Percentiles rank a stretch among this genome's conserved stretches.
Evolutionary conservation across 2,888 invertebrate species (phyloP).

Genomic region (Dorcus hopei): DNA sequence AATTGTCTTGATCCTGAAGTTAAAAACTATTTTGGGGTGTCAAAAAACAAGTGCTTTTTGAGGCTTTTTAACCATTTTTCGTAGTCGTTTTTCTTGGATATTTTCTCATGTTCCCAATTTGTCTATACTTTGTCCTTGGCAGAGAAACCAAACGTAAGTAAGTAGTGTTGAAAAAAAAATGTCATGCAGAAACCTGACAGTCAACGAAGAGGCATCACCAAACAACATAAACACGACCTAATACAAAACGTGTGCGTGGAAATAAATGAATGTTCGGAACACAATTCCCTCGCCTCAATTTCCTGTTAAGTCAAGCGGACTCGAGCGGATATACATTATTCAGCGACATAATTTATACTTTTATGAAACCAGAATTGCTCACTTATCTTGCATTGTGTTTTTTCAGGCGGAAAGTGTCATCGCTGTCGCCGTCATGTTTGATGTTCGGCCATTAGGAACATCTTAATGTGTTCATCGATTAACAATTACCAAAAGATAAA

Average conservation of each 20-base stretch:
- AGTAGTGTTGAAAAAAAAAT: too few species aligned
- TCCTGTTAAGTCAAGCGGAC: slow-evolving; percentile 7
- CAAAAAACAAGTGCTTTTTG: too few species aligned
- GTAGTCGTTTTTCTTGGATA: too few species aligned
- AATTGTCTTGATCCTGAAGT: too few species aligned
- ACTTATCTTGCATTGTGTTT: neutral
- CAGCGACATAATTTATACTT: slow-evolving; percentile 9
- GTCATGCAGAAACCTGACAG: too few species aligned
- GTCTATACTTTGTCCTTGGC: too few species aligned
- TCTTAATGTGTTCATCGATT: neutral
- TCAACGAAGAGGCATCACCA: too few species aligned
- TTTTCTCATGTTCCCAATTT: too few species aligned
- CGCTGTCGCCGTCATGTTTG: neutral
- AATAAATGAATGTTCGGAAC: slow-evolving; percentile 6
- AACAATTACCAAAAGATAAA: neutral
- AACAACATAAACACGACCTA: too few species aligned
- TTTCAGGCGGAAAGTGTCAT: neutral
- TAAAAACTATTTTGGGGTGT: too few species aligned
- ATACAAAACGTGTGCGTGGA: neutral
- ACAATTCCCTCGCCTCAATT: slow-evolving; percentile 7
- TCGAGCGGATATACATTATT: slow-evolving; percentile 11
- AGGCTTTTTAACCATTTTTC: too few species aligned
- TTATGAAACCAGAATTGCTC: slow-evolving; percentile 8
- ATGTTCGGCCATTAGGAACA: neutral
- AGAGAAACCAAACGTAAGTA: too few species aligned